Evolutionary conservation across 2,888 invertebrate species (phyloP), one percentile per base, ranked within the genome.

Genomic region (Electrophaes corylata): DNA sequence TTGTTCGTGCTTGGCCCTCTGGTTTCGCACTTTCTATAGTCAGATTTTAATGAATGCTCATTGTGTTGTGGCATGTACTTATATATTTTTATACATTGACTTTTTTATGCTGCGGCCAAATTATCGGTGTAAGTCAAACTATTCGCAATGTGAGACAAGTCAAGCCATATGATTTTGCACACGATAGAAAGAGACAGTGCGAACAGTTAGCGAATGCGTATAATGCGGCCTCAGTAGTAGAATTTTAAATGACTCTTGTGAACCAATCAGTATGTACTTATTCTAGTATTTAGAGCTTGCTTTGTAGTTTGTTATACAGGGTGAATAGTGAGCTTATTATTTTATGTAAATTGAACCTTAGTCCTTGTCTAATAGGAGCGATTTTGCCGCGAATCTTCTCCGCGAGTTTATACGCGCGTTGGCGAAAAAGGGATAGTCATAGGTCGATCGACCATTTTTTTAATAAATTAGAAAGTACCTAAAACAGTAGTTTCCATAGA

Each of bases 261-360:
- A 49, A 33, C 26, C 23, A 35, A 53, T 39, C 37, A 48, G 57
- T 58, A 46, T 23, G 16, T 44, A 57, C 53, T 58, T 59, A 55
- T 35, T 45, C 16, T 39, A 59, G 54, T 54, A 54, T 58, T 53
- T 49, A 55, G 23, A 47, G 43, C 46, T 55, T 50, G 35, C n/a
- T 37, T 16, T 50, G 35, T 59, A 45, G 47, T 29, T 37, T 16
- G 16, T 37, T 44, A 44, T 48, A 55, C 54, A 59, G 54, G 59
- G 47, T 55, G 5, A 6, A 16, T 41, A 45, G 4, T 41, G 40
- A 20, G 16, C 39, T 53, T 48, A 0, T 14, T 37, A 37, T 46
- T 43, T 0, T 48, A 14, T 35, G 20, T 40, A 12, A 19, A n/a
- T 37, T 35, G 19, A 12, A 10, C 10, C 10, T 29, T 29, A 29